A percentile compares a stretch with the other conserved stretches of the same genome.
Conservation (phyloP, 2,113 vertebrate species). For the Tetraodon nigroviridis region DNA sequence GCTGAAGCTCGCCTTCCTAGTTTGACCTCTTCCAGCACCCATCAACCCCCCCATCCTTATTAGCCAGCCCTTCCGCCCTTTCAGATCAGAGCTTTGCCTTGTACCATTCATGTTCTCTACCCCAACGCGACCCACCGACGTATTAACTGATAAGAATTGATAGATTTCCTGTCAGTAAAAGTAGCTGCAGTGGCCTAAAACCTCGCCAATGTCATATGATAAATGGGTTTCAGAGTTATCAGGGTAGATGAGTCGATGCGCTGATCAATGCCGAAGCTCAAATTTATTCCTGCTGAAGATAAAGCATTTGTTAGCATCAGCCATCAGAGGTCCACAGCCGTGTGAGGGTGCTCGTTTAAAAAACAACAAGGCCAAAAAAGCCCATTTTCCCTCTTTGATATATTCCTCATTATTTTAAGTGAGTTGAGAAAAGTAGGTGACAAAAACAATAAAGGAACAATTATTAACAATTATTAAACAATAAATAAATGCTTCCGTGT, state of each 20-base stretch:
- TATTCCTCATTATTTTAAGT: no score
- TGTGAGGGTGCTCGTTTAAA: neutral
- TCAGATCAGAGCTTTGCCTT: slow-evolving; percentile 49
- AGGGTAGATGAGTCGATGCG: slow-evolving; percentile 53
- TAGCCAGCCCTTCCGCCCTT: slow-evolving; percentile 29
- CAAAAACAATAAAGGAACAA: no score
- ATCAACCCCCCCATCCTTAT: neutral
- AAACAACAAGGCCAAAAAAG: neutral
- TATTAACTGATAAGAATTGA: slow-evolving; percentile 66
- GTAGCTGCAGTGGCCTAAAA: slow-evolving; percentile 33
- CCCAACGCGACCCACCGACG: slow-evolving; percentile 25
- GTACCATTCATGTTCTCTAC: slow-evolving; percentile 46
- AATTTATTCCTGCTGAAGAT: slow-evolving; percentile 50
- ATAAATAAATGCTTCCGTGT: no score
- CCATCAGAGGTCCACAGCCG: neutral
- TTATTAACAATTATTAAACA: no score
- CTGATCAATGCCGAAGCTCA: slow-evolving; percentile 62
- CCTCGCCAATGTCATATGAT: slow-evolving; percentile 43
- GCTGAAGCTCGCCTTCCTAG: neutral
- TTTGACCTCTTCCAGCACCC: neutral
- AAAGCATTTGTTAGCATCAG: slow-evolving; percentile 46
- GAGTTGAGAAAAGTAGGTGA: no score
- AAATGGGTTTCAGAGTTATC: slow-evolving; percentile 63
- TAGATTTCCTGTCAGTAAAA: slow-evolving; percentile 65
- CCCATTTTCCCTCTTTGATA: no score